These are phyloP conservation scores for Cotesia congregata DNA, from an alignment of 2,888 invertebrate species.

Conservation along the genomic window DNA sequence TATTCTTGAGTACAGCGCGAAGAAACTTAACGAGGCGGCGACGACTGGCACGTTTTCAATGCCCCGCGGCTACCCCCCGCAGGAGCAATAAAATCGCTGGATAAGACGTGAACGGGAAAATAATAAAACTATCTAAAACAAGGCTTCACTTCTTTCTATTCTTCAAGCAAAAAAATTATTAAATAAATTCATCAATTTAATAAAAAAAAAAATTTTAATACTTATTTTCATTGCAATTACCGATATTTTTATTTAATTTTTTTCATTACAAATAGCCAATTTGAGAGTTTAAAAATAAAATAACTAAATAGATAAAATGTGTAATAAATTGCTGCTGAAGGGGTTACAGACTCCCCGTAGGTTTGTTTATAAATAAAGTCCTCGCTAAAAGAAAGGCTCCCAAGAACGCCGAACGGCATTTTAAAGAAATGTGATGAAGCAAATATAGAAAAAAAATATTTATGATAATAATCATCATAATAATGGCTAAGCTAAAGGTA, in stretches of 20 bases:
- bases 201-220: not conserved
- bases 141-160: not conserved
- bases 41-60: slow-evolving; percentile 34
- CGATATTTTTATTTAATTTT: not conserved
- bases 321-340: slow-evolving; percentile 46
- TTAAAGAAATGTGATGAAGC: slow-evolving; percentile 26
- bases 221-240: not conserved
- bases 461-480: slow-evolving; percentile 8
- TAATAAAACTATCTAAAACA: not conserved
- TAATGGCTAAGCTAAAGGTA: slow-evolving; percentile 14
- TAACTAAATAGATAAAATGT: slow-evolving; percentile 19
- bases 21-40: slow-evolving; percentile 35
- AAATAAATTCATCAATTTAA: not conserved
- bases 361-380: slow-evolving; percentile 53
- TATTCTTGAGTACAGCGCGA: slow-evolving; percentile 17
- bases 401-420: slow-evolving; percentile 31
- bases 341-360: slow-evolving; percentile 43
- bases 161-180: not conserved
- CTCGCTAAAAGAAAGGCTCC: slow-evolving; percentile 24
- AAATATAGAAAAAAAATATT: slow-evolving; percentile 22
- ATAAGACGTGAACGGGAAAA: slow-evolving; percentile 18
- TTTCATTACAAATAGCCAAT: not conserved
- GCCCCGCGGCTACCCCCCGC: slow-evolving; percentile 36
- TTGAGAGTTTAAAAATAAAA: not conserved
- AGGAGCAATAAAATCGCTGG: slow-evolving; percentile 31